Evolutionary conservation across 35 echinoderm and acorn worm genomes (phyloP), one percentile per base, ranked within the genome.

Genomic region (Heliocidaris tuberculata): DNA sequence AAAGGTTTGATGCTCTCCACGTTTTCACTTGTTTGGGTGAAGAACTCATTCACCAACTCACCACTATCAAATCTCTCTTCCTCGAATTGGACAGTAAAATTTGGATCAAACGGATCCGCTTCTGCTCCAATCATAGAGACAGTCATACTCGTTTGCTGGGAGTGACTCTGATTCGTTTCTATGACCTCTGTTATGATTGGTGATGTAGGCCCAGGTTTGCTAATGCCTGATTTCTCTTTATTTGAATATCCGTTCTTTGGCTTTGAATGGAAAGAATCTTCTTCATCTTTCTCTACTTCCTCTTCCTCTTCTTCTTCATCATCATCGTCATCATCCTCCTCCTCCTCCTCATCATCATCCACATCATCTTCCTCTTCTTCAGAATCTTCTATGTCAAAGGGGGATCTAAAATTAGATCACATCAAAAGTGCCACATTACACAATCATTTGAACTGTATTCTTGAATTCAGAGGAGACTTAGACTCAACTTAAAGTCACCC

Each of bases 51-150:
- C 0, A 93, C 91, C 7, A 59, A 48, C 48, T 93, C 91, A 24
- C 50, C 91, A 93, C 91, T 93, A 48, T 93, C 50, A 31, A 93
- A 93, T 93, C 91, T 93, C 91, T 93, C 91, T 0, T 93, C 91
- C 30, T 93, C 91, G 56, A 56, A 93, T 48, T 24, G 32, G 24
- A 93, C 91, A 13, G 10, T 59, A 9, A 93, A 93, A 15, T 93
- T n/a, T 89, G 47, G 2, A 47, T 89, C 87, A 89, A 89, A 89
- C 31, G 19, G 12, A 89, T 89, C 65, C 7, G 9, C 29, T 15
- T 89, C 87, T 42, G 87, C 31, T 47, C 6, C 21, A 78, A 7
- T 78, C 4, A 6, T n/a, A 78, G 27, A 78, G 21, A 78, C 65
- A 5, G 27, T n/a, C 21, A n/a, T n/a, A 78, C 65, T 78, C 2